Percentiles rank a stretch among this genome's conserved stretches.
phyloP scores from a whole-genome alignment of 2,797 vertebrate species.

The Euthynnus affinis region DNA sequence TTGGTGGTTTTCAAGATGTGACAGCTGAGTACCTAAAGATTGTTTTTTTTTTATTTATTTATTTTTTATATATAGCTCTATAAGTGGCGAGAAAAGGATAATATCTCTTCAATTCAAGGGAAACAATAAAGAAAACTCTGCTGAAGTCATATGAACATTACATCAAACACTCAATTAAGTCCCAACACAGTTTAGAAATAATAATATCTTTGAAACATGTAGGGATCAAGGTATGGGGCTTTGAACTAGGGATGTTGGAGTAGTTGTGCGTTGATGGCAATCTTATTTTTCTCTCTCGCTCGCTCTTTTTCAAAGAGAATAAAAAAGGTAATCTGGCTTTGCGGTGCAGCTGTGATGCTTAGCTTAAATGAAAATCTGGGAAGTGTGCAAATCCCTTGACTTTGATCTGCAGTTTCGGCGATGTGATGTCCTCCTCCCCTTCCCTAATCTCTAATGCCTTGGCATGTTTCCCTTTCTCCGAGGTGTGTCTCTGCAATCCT shows the following conservation, averaged over 20 bases:
- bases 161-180: slow-evolving; percentile 68
- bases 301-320: slow-evolving; percentile 65
- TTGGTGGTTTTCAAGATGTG: slow-evolving; percentile 22
- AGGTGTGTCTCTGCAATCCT: slow-evolving; percentile 72
- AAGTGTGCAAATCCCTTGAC: slow-evolving; percentile 77
- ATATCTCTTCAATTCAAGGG: background rate
- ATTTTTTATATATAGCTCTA: no score
- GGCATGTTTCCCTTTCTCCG: slow-evolving; percentile 68
- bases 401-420: slow-evolving; percentile 75
- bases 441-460: slow-evolving; percentile 72
- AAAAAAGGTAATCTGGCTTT: slow-evolving; percentile 77
- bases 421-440: slow-evolving; percentile 70
- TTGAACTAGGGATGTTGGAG: slow-evolving; percentile 54
- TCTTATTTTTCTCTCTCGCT: slow-evolving; percentile 44
- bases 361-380: slow-evolving; percentile 76
- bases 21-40: background rate
- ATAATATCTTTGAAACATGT: slow-evolving; percentile 46
- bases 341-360: slow-evolving; percentile 64
- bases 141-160: slow-evolving; percentile 48
- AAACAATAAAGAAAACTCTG: slow-evolving; percentile 38
- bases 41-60: background rate
- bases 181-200: slow-evolving; percentile 49
- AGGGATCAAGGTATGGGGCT: slow-evolving; percentile 52
- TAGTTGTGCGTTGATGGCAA: slow-evolving; percentile 60
- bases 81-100: background rate